Conservation (phyloP, 2,888 invertebrate species). For the Drosophila pseudotakahashii region DNA sequence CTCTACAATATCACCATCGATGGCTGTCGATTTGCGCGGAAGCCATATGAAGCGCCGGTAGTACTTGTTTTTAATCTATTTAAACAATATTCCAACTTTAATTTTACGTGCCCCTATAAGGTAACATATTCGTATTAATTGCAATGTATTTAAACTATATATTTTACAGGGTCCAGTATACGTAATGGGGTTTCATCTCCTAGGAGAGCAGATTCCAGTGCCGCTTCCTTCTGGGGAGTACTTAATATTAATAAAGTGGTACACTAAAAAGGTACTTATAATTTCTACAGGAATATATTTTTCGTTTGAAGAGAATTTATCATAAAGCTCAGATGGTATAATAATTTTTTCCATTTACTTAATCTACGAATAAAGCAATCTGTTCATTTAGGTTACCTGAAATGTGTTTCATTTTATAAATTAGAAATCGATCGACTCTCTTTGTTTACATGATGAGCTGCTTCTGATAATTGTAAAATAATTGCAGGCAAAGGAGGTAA, state of each 20-base stretch:
- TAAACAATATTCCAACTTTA: background rate
- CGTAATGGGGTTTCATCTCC: background rate
- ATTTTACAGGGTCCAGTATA: background rate
- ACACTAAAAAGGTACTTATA: background rate
- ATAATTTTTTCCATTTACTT: background rate
- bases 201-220: background rate
- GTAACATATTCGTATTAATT: background rate
- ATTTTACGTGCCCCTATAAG: slow-evolving; percentile 1
- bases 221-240: slow-evolving; percentile 13
- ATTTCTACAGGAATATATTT: slow-evolving; percentile 12
- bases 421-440: too few species aligned
- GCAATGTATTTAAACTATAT: background rate
- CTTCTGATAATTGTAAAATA: too few species aligned
- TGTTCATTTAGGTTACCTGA: too few species aligned
- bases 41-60: background rate
- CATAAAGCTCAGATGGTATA: too few species aligned
- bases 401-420: too few species aligned
- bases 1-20: background rate
- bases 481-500: too few species aligned
- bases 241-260: slow-evolving; percentile 15
- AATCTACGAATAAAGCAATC: background rate
- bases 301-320: slow-evolving; percentile 11
- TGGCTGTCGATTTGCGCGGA: background rate
- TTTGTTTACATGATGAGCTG: too few species aligned
- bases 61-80: background rate